Evolutionary conservation across 1,140 invertebrate genomes (phyloP).

Genomic region (Achroia grisella): DNA sequence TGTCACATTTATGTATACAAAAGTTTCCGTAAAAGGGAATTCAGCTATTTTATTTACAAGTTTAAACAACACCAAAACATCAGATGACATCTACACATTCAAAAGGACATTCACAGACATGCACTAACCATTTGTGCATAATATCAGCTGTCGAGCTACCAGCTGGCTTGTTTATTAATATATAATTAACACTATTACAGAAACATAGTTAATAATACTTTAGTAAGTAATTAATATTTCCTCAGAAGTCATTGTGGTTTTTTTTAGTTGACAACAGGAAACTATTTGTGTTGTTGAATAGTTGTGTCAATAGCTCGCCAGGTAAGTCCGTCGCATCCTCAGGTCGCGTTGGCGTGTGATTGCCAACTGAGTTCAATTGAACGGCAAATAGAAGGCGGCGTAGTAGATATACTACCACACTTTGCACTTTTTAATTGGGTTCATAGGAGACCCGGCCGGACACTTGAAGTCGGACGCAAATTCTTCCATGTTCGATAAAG

Average conservation of each 20-base stretch:
- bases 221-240: background rate
- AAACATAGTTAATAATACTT: too few relatives aligned
- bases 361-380: too few relatives aligned
- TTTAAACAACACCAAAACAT: constrained; percentile 27
- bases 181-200: too few relatives aligned
- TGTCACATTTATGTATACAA: background rate
- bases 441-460: constrained; percentile 87
- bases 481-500: constrained; percentile 91
- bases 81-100: constrained; percentile 19
- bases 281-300: background rate
- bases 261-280: too few relatives aligned
- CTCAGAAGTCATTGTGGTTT: too few relatives aligned
- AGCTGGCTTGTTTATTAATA: too few relatives aligned
- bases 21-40: constrained; percentile 19
- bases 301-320: background rate
- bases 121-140: background rate
- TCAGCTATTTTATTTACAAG: constrained; percentile 28
- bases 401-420: constrained; percentile 77
- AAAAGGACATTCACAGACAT: constrained; percentile 13
- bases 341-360: too few relatives aligned
- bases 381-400: background rate
- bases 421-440: constrained; percentile 89
- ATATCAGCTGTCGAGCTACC: too few relatives aligned
- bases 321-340: background rate
- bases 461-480: constrained; percentile 93